Conservation (phyloP, 2,888 invertebrate genomes). For the Dryomyza anilis region DNA sequence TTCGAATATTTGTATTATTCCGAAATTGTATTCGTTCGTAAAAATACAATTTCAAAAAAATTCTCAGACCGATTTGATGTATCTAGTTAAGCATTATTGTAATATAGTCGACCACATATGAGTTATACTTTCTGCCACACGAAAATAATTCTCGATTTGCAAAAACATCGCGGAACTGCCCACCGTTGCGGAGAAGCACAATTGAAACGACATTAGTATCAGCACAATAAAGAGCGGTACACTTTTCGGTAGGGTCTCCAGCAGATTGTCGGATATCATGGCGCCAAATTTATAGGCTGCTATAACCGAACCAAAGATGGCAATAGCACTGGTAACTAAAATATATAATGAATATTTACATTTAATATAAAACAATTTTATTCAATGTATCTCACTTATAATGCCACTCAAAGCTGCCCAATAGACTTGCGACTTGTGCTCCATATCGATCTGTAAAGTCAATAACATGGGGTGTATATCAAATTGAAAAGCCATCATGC, state of each 20-base stretch:
- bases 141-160: conserved; percentile 78
- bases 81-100: too few relatives aligned
- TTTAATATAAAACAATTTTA: neutral
- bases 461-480: conserved; percentile 84
- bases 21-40: too few relatives aligned
- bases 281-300: conserved; percentile 71
- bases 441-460: conserved; percentile 93
- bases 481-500: conserved; percentile 74
- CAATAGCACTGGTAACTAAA: conserved; percentile 68
- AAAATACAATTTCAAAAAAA: too few relatives aligned
- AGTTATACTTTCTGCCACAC: conserved; percentile 72
- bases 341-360: neutral
- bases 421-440: conserved; percentile 73
- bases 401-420: conserved; percentile 76
- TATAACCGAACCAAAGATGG: conserved; percentile 68
- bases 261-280: conserved; percentile 68
- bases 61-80: too few relatives aligned
- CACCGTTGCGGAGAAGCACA: conserved; percentile 77
- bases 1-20: too few relatives aligned
- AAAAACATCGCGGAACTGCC: conserved; percentile 81
- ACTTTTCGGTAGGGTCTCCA: conserved; percentile 72
- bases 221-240: conserved; percentile 70
- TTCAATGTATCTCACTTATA: conserved; percentile 62
- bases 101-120: neutral
- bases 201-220: conserved; percentile 75